These are phyloP conservation scores for Rhinoderma darwinii DNA, from an alignment of 2,113 vertebrate genomes.

Conservation along the genomic window DNA sequence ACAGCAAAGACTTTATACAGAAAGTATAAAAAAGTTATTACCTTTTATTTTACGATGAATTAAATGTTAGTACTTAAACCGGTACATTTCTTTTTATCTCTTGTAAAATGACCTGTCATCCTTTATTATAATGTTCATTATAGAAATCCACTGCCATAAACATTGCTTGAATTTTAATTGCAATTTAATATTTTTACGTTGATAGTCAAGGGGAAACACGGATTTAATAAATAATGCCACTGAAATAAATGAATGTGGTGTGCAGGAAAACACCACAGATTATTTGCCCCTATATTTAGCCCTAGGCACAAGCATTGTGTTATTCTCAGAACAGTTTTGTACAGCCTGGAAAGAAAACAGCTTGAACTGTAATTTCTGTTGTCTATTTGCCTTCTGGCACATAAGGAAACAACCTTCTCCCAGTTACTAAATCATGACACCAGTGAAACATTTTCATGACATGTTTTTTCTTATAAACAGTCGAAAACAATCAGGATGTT, in stretches of 20 bases:
- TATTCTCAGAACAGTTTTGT: constrained; percentile 10
- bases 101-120: background rate
- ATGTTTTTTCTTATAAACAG: background rate
- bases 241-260: constrained; percentile 1
- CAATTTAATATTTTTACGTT: background rate
- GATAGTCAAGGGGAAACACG: background rate
- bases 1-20: background rate
- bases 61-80: background rate
- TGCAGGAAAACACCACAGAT: background rate
- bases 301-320: background rate
- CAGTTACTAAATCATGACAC: constrained; percentile 2
- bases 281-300: background rate
- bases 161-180: constrained; percentile 5
- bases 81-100: background rate
- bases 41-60: background rate
- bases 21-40: background rate
- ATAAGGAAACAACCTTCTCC: background rate
- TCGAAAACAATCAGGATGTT: background rate
- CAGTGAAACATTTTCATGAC: background rate
- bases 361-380: constrained; percentile 10
- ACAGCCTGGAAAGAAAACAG: constrained; percentile 13
- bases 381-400: constrained; percentile 32
- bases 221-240: background rate
- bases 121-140: constrained; percentile 23
- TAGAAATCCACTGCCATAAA: background rate